Percentiles rank a stretch among this genome's conserved stretches.
These are phyloP conservation scores for Nesogale talazaci DNA, from an alignment of 2,113 vertebrate genomes.

Conservation along the genomic window DNA sequence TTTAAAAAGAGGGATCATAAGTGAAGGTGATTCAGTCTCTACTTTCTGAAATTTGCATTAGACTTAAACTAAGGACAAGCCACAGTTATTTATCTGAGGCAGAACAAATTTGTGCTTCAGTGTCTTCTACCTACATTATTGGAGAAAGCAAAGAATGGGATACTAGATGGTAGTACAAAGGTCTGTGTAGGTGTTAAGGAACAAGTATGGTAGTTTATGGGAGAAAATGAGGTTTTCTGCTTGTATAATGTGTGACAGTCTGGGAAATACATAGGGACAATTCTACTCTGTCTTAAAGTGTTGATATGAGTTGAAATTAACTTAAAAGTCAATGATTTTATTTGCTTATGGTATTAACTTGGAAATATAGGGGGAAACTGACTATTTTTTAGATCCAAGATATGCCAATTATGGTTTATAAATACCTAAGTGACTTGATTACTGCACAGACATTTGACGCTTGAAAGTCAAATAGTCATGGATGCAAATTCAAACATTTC, in stretches of 20 bases:
- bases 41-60: constrained; percentile 15
- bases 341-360: not conserved
- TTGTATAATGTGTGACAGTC: no score
- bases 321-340: no score
- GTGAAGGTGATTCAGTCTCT: not conserved
- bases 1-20: not conserved
- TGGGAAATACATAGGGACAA: no score
- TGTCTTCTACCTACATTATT: not conserved
- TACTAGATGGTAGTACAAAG: not conserved
- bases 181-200: not conserved
- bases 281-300: no score
- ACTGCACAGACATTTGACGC: not conserved
- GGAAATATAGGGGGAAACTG: not conserved
- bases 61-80: not conserved
- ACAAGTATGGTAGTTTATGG: not conserved
- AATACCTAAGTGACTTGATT: not conserved
- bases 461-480: not conserved
- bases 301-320: no score
- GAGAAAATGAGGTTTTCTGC: no score
- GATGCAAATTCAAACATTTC: not conserved
- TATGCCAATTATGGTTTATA: not conserved
- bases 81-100: not conserved
- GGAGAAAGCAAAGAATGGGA: not conserved
- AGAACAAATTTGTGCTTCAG: not conserved
- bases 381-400: not conserved